Evolutionary conservation across 2,888 invertebrate genomes (phyloP).

Genomic region (Archips crataeganus): DNA sequence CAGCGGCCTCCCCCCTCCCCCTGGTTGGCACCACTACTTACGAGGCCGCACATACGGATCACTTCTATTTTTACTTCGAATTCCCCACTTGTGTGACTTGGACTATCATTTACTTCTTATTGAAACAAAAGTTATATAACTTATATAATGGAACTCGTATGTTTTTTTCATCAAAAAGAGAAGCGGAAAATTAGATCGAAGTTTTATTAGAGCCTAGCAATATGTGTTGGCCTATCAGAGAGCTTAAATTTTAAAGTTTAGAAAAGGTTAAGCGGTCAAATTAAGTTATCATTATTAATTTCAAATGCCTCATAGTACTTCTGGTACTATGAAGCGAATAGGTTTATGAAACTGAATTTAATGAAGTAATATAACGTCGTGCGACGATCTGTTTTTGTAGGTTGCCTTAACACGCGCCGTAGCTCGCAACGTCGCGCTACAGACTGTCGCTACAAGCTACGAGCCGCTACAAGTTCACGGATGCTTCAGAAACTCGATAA

Average conservation of each 20-base stretch:
- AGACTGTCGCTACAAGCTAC: background rate
- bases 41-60: constrained; percentile 62
- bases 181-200: background rate
- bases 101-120: constrained; percentile 9
- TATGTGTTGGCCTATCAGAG: background rate
- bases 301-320: no score
- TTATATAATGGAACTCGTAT: background rate
- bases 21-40: constrained; percentile 55
- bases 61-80: constrained; percentile 64
- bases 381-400: background rate
- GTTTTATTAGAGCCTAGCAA: background rate
- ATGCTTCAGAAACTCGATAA: background rate
- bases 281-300: no score
- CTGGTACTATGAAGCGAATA: background rate
- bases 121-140: background rate
- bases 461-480: background rate
- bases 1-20: constrained; percentile 22
- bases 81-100: constrained; percentile 52
- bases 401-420: background rate
- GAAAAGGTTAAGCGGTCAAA: background rate
- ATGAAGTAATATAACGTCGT: background rate
- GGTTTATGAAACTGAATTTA: background rate
- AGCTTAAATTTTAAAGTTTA: background rate
- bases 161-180: background rate
- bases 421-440: constrained; percentile 9